Evolutionary conservation across 2,113 vertebrate genomes (phyloP), one percentile per base, ranked within the genome.

Genomic region (Vidua macroura): DNA sequence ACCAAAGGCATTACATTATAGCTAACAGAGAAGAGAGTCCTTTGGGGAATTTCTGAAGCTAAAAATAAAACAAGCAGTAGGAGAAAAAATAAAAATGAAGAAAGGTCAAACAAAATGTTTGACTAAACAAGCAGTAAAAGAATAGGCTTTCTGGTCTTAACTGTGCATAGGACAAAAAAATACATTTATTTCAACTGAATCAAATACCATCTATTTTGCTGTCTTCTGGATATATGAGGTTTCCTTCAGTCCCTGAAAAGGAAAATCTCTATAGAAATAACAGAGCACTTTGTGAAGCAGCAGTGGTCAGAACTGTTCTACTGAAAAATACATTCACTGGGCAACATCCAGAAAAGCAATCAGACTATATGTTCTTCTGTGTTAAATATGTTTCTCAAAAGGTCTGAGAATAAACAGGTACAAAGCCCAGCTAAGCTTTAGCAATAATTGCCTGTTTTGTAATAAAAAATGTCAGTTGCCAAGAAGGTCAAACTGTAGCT

Each of bases 231-330:
- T 56, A 58, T 60, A 73, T 62, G 22, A 74, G 51, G 13, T 62
- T 30, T 72, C 25, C 49, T 93, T 85, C 49, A 39, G 16, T 25
- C 3, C 17, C 30, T 76, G n/a, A 60, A 83, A 95, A 92, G 35
- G 37, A 85, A 96, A 95, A 58, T 83, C 74, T 87, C 46, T 87
- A 43, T 30, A 63, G 82, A 85, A 86, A 77, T 56, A 95, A 60
- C 16, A 84, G 30, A 63, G 25, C 18, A 49, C 21, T 94, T 87
- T 73, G 41, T 6, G 8, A 94, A 80, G 27, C 16, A 91, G 27
- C 43, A 80, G 51, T 60, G 46, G 41, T 84, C 49, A 68, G 55
- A 85, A 21, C 11, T 22, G 30, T 70, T 55, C 46, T 93, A 48
- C 27, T 68, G 70, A 60, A 83, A 83, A 92, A 44, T 69, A 28